Evolutionary conservation across 2,113 vertebrate species (phyloP), one percentile per base, ranked within the genome.

Genomic region (Myiozetetes cayanensis): DNA sequence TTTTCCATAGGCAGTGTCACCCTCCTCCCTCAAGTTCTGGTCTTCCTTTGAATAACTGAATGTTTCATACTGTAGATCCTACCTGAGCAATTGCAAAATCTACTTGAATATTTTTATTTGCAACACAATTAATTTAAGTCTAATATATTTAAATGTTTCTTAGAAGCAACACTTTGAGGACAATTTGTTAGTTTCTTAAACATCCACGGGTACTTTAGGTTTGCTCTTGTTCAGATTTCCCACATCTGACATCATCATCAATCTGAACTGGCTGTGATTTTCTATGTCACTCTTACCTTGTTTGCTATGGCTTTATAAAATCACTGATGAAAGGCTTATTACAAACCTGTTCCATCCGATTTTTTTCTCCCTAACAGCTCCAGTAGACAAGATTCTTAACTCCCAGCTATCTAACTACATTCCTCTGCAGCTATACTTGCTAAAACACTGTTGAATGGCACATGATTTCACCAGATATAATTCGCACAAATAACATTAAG

Each of bases 401-500:
- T 61, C 28, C 28, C 44, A 85, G 1, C 20, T 82, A 22, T 59
- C 20, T 46, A 68, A 55, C 30, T 19, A 9, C 30, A 35, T 67
- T 78, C 47, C 20, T 67, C 55, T 75, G 49, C 19, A 68, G 41
- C 27, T 68, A 6, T 47, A 33, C 52, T 82, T 87, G 35, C 30
- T 47, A 49, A 68, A 85, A 68, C 5, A 35, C 35, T 67, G 18
- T 20, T 65, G 35, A 75, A 2, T 27, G 43, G 5, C 28, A 43
- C 18, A 9, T 10, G 0, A 63, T 63, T 91, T 61, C 53, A 75
- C n/a, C 43, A 63, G 52, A 56, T 35, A 53, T 2, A 4, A 75
- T 67, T 27, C 30, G 47, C 44, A 56, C 30, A 35, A 19, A 12
- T 14, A 71, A 65, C 0, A 0, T n/a, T 58, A 49, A 75, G 6